Percentiles rank a stretch among this genome's conserved stretches.
phyloP scores from a whole-genome alignment of 2,888 invertebrate species.

The Lomographa bimaculata region DNA sequence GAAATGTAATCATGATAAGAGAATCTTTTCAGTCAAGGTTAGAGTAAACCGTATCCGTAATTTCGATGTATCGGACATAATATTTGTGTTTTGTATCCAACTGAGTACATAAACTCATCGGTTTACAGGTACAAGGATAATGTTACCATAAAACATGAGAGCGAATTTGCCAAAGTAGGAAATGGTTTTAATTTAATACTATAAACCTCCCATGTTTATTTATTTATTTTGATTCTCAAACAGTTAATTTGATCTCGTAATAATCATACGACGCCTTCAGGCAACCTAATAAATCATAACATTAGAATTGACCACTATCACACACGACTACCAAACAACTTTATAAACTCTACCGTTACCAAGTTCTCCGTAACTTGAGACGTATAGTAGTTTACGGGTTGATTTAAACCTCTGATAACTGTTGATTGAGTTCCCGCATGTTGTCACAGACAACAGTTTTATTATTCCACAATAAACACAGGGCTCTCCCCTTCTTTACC shows the following conservation, averaged over 20 bases:
- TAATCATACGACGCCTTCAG: too few species aligned
- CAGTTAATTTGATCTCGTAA: too few species aligned
- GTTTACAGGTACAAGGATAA: constrained; percentile 2
- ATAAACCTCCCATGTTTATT: too few species aligned
- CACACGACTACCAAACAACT: too few species aligned
- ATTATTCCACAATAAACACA: constrained; percentile 61
- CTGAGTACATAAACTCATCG: constrained; percentile 4
- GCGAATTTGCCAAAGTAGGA: too few species aligned
- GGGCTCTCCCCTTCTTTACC: constrained; percentile 46
- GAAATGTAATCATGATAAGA: constrained; percentile 25
- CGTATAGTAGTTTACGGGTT: constrained; percentile 10
- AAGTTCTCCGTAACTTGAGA: constrained; percentile 8
- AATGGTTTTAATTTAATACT: too few species aligned
- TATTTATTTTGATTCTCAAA: too few species aligned
- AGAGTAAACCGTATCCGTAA: constrained; percentile 17
- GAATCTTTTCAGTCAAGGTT: constrained; percentile 26
- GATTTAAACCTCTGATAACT: constrained; percentile 18
- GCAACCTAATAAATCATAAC: too few species aligned
- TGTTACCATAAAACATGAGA: background rate
- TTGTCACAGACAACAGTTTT: constrained; percentile 59
- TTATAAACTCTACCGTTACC: too few species aligned
- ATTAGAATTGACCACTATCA: too few species aligned
- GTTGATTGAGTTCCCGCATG: constrained; percentile 33
- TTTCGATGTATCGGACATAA: too few species aligned
- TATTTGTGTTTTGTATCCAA: constrained; percentile 1